A percentile compares a stretch with the other conserved stretches of the same genome.
These are phyloP conservation scores for Bombus superbus DNA, from an alignment of 1,140 invertebrate genomes.

Conservation along the genomic window DNA sequence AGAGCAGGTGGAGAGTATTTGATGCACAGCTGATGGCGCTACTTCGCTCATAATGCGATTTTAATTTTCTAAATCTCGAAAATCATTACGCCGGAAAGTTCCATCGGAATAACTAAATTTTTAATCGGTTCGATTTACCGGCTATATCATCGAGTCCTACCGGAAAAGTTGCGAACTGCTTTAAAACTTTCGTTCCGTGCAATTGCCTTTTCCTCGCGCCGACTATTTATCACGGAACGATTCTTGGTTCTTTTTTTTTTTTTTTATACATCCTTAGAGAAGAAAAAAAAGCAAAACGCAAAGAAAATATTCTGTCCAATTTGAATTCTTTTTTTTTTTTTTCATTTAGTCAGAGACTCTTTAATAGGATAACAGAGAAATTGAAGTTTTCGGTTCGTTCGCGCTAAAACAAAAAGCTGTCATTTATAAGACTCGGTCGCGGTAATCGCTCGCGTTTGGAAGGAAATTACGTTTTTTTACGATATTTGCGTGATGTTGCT, in stretches of 20 bases:
- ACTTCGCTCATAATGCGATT: background rate
- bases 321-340: background rate
- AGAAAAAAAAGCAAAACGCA: background rate
- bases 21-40: background rate
- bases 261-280: background rate
- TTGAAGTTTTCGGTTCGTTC: too few species aligned
- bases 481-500: background rate
- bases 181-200: slow-evolving; percentile 2
- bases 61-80: slow-evolving; percentile 26
- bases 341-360: background rate
- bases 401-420: too few species aligned
- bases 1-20: background rate
- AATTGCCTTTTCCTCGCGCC: background rate
- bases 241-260: background rate
- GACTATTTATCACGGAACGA: background rate
- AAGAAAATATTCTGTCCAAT: background rate
- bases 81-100: slow-evolving; percentile 27
- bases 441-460: background rate
- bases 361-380: too few species aligned
- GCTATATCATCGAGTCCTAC: slow-evolving; percentile 12
- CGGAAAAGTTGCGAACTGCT: slow-evolving; percentile 30
- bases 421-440: background rate
- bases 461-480: background rate
- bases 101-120: slow-evolving; percentile 28
- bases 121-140: slow-evolving; percentile 21